phyloP scores from a whole-genome alignment of 92 coral and sea anemone species.

The Palythoa grandiflora region DNA sequence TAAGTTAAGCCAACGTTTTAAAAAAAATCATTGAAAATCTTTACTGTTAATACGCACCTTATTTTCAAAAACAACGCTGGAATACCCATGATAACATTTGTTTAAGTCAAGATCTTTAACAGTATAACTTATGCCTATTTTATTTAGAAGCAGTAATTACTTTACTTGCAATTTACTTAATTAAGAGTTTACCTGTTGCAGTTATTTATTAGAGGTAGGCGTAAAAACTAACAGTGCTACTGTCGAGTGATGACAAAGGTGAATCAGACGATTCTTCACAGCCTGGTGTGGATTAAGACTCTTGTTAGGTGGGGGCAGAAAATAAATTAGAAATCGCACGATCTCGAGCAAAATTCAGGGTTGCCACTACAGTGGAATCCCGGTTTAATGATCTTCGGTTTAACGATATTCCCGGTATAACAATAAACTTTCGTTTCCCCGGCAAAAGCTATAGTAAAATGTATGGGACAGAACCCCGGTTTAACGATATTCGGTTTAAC shows the following conservation, averaged over 20 bases:
- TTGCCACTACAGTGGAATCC: no score
- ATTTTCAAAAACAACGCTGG: no score
- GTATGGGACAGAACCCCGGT: no score
- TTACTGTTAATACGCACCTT: no score
- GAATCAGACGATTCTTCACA: slow-evolving; percentile 16
- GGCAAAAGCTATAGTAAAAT: no score
- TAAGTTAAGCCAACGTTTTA: neutral
- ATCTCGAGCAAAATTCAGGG: no score
- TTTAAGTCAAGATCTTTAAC: neutral
- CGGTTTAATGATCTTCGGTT: no score
- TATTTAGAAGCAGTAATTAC: neutral
- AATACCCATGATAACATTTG: neutral
- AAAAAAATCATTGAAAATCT: neutral
- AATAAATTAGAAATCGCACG: neutral
- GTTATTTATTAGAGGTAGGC: slow-evolving; percentile 26
- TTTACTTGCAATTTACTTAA: neutral
- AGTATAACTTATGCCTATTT: neutral
- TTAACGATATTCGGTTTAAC: no score
- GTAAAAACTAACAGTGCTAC: slow-evolving; percentile 40
- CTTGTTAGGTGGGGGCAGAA: neutral
- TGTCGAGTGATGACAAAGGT: slow-evolving; percentile 12
- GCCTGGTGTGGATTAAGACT: slow-evolving; percentile 27
- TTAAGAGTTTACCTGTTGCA: slow-evolving; percentile 21
- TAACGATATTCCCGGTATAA: no score
- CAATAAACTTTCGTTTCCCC: no score